Evolutionary conservation across 2,113 vertebrate species (phyloP), one percentile per base, ranked within the genome.

Genomic region (Thunnus thynnus): DNA sequence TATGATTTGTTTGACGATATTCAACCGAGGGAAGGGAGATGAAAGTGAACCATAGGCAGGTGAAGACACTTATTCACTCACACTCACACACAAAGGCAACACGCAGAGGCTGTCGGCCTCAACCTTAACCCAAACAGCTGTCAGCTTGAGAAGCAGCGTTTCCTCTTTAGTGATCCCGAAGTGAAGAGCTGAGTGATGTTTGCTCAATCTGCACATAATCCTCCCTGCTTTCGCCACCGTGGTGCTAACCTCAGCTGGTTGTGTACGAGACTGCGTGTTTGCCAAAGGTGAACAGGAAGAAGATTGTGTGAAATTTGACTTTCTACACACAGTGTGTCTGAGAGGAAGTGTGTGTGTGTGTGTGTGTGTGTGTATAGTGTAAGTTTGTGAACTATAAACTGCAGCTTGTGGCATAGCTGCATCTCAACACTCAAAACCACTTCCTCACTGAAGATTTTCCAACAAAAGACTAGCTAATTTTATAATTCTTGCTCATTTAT

Each of bases 1-100:
- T 18, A 1, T 72, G 44, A 36, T 84, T 80, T 90, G 80, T 82
- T 86, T 78, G 56, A 73, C 3, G 61, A 65, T 60, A 51, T 74
- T 78, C 60, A 55, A 60, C 25, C 18, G 27, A 41, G 36, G 11
- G 17, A 51, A n/a, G 41, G 51, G 47, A 82, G 78, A 72, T 60
- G 60, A 84, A 70, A 73, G 50, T 7, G 73, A 48, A 70, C 66
- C 30, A 52, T 22, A 41, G 48, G 66, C 78, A 88, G 86, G 86
- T 84, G 74, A 80, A 74, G 63, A 63, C 18, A 27, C 55, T 44
- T 60, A 3, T 25, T 56, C n/a, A 0, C 18, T 0, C 30, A 47
- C 25, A 30, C 58, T 27, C 25, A 30, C 67, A 50, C 64, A 70
- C 44, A 74, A 11, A 66, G 20, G 51, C 12, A 32, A 47, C 22